Percentiles rank a stretch among this genome's conserved stretches.
These are phyloP conservation scores for Bos javanicus DNA, from an alignment of 2,113 vertebrate species.

Conservation along the genomic window DNA sequence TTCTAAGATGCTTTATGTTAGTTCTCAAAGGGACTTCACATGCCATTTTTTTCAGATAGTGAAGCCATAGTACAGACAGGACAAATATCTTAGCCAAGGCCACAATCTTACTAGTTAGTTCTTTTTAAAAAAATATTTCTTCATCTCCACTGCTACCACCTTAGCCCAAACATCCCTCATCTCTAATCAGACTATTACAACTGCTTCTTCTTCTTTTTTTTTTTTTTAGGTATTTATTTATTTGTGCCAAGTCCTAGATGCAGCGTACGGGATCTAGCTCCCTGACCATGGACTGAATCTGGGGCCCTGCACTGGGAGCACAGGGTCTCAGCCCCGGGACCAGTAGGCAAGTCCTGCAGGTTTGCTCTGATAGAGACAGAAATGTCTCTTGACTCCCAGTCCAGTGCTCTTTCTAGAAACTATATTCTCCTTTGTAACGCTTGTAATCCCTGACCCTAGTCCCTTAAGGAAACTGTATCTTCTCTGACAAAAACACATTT, in stretches of 20 bases:
- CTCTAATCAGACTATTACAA: background rate
- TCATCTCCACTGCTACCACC: background rate
- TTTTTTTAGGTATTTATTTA: background rate
- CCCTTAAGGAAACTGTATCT: background rate
- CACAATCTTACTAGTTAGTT: background rate
- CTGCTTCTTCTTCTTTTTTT: background rate
- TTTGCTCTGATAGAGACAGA: background rate
- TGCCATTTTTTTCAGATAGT: background rate
- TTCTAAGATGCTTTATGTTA: background rate
- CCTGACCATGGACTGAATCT: background rate
- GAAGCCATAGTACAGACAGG: background rate
- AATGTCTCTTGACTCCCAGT: background rate
- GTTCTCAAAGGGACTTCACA: background rate
- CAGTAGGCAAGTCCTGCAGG: background rate
- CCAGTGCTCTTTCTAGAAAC: background rate
- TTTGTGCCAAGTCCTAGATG: background rate
- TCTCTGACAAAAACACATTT: background rate
- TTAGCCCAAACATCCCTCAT: background rate
- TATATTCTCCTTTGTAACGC: background rate
- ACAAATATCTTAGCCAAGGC: background rate
- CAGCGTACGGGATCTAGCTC: background rate
- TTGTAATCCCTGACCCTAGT: background rate
- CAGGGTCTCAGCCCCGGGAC: background rate
- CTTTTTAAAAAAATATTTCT: background rate
- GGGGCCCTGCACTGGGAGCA: background rate